Evolutionary conservation across 2,888 invertebrate species (phyloP), one percentile per base, ranked within the genome.

Genomic region (Sarcophaga variegata): DNA sequence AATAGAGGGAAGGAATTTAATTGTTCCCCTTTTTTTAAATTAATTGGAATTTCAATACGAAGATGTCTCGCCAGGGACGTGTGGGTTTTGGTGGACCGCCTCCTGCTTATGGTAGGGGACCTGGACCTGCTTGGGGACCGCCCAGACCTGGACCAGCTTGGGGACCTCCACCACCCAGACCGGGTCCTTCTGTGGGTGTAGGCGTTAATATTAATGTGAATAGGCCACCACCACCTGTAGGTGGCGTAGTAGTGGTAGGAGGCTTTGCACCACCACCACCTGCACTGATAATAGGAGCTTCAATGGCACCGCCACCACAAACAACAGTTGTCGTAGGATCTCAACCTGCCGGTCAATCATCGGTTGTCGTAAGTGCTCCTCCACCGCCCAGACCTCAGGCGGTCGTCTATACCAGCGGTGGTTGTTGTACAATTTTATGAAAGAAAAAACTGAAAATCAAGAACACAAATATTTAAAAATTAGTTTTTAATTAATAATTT

Each of bases 361-460:
- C 80, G 11, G 64, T 88, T 81, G 11, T 87, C 4, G 66, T 83
- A 0, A 74, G 64, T 64, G 67, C 49, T 27, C 72, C 70, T 20
- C 91, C 91, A 45, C 91, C 91, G 59, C 78, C 78, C n/a, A 67
- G 86, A 12, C 86, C 86, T 10, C 75, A 75, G 12, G 83, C 76
- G 2, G 83, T 86, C 3, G 83, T 81, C 20, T 87, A 87, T 22
- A 76, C 78, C 59, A 37, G 90, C 76, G 54, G 91, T 88, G 86
- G 89, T 89, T 92, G 92, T 83, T 89, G 89, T 67, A 81, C 72
- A 11, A 89, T 92, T 74, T 88, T 89, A 72, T 92, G 87, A 89
- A 49, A 47, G 10, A 62, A 80, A 47, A 54, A 54, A 3, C 17
- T 0, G 3, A 54, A 54, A 14, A 54, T 0, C 17, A 5, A 54